Evolutionary conservation across 2,888 invertebrate genomes (phyloP).

Genomic region (Resseliella maxima): DNA sequence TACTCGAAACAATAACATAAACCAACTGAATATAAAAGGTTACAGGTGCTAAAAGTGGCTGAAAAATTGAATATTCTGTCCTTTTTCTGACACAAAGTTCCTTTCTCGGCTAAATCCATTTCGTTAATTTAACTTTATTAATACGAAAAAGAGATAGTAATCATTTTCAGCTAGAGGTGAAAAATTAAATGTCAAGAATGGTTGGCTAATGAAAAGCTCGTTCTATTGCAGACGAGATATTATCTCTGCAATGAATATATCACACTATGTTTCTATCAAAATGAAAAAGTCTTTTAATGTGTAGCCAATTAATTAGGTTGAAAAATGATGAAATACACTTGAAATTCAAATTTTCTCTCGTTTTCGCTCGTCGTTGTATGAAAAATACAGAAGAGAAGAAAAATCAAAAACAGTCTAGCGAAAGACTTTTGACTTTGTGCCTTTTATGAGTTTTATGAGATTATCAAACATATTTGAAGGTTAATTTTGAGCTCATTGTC

Average conservation of each 20-base stretch:
- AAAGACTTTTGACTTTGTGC: no score
- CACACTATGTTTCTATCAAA: not conserved
- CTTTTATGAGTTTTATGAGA: no score
- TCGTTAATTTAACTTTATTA: constrained; percentile 18
- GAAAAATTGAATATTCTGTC: not conserved
- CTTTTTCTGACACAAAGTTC: not conserved
- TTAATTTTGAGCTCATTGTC: not conserved
- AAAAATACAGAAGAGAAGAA: no score
- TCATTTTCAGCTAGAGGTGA: not conserved
- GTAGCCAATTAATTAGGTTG: not conserved
- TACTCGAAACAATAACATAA: no score
- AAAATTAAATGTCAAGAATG: not conserved
- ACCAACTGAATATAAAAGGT: no score
- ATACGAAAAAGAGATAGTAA: constrained; percentile 15
- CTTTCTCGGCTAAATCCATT: not conserved
- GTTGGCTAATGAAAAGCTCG: not conserved
- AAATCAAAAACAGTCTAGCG: no score
- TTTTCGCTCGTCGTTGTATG: no score
- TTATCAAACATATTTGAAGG: no score
- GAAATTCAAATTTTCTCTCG: no score
- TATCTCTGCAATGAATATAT: not conserved
- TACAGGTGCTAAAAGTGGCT: not conserved
- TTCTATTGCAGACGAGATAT: not conserved
- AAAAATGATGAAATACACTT: not conserved
- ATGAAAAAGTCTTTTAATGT: not conserved